Conservation (phyloP, 2,113 vertebrate species). For the Festucalex cinctus region DNA sequence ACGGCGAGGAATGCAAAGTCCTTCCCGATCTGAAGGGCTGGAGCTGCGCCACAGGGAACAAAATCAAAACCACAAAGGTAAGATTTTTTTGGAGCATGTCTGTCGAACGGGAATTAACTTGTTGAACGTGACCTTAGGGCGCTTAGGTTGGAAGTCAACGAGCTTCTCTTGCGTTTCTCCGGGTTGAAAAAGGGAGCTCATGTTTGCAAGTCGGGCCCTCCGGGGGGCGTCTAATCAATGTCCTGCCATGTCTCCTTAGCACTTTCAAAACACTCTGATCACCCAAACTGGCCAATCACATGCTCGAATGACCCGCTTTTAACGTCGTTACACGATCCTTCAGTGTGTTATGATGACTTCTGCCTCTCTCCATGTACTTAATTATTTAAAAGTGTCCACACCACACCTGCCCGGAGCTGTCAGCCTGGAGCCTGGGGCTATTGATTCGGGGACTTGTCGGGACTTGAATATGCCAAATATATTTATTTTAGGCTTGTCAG, state of each 20-base stretch:
- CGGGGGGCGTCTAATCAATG: slow-evolving; percentile 46
- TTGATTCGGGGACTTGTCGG: slow-evolving; percentile 64
- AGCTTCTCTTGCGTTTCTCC: slow-evolving; percentile 19
- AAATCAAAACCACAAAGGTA: slow-evolving; percentile 98
- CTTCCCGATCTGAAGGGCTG: slow-evolving; percentile 96
- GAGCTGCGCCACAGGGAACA: slow-evolving; percentile 96
- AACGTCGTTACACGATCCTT: slow-evolving; percentile 70
- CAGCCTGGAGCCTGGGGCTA: slow-evolving; percentile 69
- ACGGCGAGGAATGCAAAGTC: slow-evolving; percentile 97
- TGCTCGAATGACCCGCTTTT: slow-evolving; percentile 76
- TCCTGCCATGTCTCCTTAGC: slow-evolving; percentile 66
- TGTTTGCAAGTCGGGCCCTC: slow-evolving; percentile 39
- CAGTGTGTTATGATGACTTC: slow-evolving; percentile 70
- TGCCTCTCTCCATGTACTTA: slow-evolving; percentile 65
- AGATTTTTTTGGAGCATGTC: neutral
- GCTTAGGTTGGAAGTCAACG: slow-evolving; percentile 43
- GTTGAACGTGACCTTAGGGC: slow-evolving; percentile 26
- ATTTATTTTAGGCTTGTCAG: neutral
- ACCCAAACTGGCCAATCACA: slow-evolving; percentile 64
- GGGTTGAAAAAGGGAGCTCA: slow-evolving; percentile 32
- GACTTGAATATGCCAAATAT: slow-evolving; percentile 48
- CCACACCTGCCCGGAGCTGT: slow-evolving; percentile 66
- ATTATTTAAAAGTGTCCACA: slow-evolving; percentile 75
- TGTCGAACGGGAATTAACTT: slow-evolving; percentile 22
- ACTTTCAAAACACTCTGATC: slow-evolving; percentile 60